Conservation (phyloP, 2,888 invertebrate species). For the Kryphioiulus occultus region DNA sequence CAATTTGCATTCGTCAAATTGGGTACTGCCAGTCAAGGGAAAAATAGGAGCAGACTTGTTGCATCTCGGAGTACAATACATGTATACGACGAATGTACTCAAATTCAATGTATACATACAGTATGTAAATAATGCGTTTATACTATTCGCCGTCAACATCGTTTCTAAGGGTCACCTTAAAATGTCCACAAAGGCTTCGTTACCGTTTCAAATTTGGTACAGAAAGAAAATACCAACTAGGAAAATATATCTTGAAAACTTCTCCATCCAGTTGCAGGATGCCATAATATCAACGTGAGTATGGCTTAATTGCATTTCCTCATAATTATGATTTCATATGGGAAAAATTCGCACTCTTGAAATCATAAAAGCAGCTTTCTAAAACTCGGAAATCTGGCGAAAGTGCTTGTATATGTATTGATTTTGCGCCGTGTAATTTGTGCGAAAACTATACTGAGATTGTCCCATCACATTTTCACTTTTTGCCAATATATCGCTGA, state of each 20-base stretch:
- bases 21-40: background rate
- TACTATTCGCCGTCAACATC: background rate
- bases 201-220: background rate
- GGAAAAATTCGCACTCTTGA: background rate
- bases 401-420: background rate
- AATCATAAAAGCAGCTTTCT: background rate
- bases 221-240: background rate
- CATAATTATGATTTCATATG: background rate
- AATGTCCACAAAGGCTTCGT: background rate
- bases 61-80: background rate
- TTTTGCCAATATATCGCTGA: background rate
- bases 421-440: background rate
- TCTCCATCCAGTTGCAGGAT: background rate
- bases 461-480: slow-evolving; percentile 18
- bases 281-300: background rate
- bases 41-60: background rate
- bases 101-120: background rate
- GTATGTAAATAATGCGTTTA: slow-evolving; percentile 15
- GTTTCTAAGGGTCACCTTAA: background rate
- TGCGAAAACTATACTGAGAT: slow-evolving; percentile 10
- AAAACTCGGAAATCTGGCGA: background rate
- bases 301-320: background rate
- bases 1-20: slow-evolving; percentile 25
- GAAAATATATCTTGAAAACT: background rate
- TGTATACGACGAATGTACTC: background rate